Evolutionary conservation across 2,797 vertebrate genomes (phyloP).

Genomic region (Chromobotia macracanthus): DNA sequence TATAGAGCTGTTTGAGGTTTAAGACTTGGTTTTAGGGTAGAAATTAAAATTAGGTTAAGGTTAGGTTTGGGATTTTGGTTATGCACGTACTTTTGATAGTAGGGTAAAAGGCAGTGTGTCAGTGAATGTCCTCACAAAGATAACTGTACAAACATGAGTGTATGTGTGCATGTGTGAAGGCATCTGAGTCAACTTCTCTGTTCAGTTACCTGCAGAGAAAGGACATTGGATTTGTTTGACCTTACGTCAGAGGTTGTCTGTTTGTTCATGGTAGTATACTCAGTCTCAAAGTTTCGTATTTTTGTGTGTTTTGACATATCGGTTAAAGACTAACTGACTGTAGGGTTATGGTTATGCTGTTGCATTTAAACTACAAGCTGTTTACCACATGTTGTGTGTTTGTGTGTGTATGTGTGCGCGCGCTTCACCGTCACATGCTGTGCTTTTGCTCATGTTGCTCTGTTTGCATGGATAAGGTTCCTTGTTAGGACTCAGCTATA

Average conservation of each 20-base stretch:
- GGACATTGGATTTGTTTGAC: slow-evolving; percentile 5
- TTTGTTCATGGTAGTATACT: background rate
- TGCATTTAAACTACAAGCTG: slow-evolving; percentile 20
- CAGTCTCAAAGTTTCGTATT: background rate
- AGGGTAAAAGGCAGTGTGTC: no score
- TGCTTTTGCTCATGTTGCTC: background rate
- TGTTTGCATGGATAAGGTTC: background rate
- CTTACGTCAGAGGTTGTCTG: slow-evolving; percentile 1
- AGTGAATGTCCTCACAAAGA: no score
- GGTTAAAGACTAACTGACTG: slow-evolving; percentile 39
- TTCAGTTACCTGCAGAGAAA: slow-evolving; percentile 7
- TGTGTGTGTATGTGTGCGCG: background rate
- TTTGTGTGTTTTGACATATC: slow-evolving; percentile 39
- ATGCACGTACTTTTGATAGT: no score
- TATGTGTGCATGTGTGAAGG: background rate
- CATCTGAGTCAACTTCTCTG: background rate
- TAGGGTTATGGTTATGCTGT: background rate
- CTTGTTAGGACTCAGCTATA: background rate
- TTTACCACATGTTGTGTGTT: slow-evolving; percentile 27
- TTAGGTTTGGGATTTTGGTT: no score
- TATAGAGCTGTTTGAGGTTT: no score
- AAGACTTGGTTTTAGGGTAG: no score
- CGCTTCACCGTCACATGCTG: background rate
- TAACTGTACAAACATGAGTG: background rate
- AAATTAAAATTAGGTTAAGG: no score